Percentiles rank a stretch among this genome's conserved stretches.
Evolutionary conservation across 2,797 vertebrate genomes (phyloP).

Genomic region (Halcyon leucocephala): DNA sequence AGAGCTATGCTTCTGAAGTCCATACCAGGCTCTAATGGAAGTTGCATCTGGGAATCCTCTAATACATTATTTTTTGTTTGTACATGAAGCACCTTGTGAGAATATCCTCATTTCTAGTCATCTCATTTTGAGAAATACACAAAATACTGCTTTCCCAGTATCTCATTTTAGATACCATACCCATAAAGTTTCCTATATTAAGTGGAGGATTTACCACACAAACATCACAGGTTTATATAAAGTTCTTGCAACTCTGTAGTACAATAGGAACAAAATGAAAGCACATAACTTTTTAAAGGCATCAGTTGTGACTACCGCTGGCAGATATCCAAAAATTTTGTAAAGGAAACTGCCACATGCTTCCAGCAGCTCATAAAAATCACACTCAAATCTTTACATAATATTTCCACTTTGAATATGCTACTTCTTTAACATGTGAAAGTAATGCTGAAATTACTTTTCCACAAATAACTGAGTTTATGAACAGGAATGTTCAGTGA

Average conservation of each 20-base stretch:
- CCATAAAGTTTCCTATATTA: not conserved
- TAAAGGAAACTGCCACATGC: not conserved
- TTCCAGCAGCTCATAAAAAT: not conserved
- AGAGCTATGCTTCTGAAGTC: not conserved
- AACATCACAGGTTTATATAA: not conserved
- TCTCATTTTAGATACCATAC: not conserved
- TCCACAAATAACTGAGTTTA: not conserved
- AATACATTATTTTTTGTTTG: not conserved
- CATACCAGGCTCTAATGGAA: not conserved
- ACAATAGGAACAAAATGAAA: constrained; percentile 17
- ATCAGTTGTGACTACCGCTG: not conserved
- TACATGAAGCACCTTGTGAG: not conserved
- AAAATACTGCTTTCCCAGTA: not conserved
- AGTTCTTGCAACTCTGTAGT: not conserved
- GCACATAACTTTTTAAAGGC: not conserved
- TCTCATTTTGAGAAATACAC: not conserved
- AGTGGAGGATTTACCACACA: not conserved
- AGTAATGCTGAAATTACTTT: not conserved
- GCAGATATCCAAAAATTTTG: not conserved
- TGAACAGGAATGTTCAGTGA: not conserved
- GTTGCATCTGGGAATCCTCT: not conserved
- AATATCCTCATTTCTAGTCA: not conserved
- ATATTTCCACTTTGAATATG: not conserved
- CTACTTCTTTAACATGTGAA: not conserved
- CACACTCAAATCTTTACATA: not conserved